Evolutionary conservation across 2,113 vertebrate species (phyloP), one percentile per base, ranked within the genome.

Genomic region (Motacilla alba): DNA sequence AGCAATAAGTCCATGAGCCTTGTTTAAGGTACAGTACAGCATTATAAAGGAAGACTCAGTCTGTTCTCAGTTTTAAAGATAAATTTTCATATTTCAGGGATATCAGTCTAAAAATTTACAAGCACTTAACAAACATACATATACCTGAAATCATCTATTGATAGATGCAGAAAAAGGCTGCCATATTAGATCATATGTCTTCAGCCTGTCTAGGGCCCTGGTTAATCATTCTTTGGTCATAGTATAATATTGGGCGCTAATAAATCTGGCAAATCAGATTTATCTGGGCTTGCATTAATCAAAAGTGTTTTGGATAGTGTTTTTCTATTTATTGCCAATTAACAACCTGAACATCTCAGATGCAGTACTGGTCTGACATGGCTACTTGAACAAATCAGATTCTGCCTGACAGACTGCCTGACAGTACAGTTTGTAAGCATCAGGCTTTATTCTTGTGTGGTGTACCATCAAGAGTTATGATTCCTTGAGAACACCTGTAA

Each of bases 261-360:
- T 74, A 94, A 96, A 97, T 94, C 53, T 93, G 30, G 69, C 75
- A 90, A 67, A 46, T 90, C 92, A 62, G 41, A 92, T 83, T 87
- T 66, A 74, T 43, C n/a, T n/a, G 59, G 64, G 8, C 27, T 82
- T 80, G 30, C 62, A 78, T 90, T 96, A 92, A 30, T 90, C 47
- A 94, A 77, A 94, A 59, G 12, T 28, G 4, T 15, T 95, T 97
- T 86, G 94, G 93, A 79, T 35, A 53, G 33, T 8, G 41, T 90
- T 8, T 85, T 93, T 80, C 41, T 63, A 9, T 72, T 86, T 92
- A 83, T 39, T 39, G 62, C 47, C 44, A 89, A 89, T 96, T 89
- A 75, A 33, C 52, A 87, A 55, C 23, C 47, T 94, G 64, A 56
- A 13, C 10, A 73, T 52, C 26, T 95, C 63, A 89, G 77, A 67